Evolutionary conservation across 2,797 vertebrate species (phyloP), one percentile per base, ranked within the genome.

Genomic region (Chaunax sp.): DNA sequence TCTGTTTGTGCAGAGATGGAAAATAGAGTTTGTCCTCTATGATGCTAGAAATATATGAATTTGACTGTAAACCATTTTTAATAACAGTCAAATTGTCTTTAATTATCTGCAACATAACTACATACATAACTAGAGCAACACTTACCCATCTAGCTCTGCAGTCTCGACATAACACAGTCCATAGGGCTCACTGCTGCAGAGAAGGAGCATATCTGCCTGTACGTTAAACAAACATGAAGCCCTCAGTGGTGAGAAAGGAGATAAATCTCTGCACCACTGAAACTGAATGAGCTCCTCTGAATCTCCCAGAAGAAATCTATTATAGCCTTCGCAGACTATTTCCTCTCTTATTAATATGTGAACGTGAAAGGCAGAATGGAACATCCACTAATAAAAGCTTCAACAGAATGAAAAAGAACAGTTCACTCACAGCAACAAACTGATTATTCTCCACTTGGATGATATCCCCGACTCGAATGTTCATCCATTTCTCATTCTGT

Each of bases 141-240:
- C 77, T 94, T 88, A 96, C 95, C 96, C 96, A 75, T 97, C 96
- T 2, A 97, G 92, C 77, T 96, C 95, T 67, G 96, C 95, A 28
- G 96, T 97, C 91, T 97, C 96, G 52, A 96, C 90, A 62, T 96
- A 96, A 80, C 95, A 95, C 47, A 97, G 92, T 37, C 95, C 92
- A 69, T 94, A 93, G 25, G 95, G 95, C 76, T 97, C 95, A 79
- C 96, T 96, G 54, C 95, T 96, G 46, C 94, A 95, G 18, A 97
- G 92, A 11, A 97, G 94, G 61, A 97, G 93, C 77, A 96, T 81
- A 83, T 97, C 96, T 37, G 96, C 96, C 96, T 97, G 86, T 40
- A 63, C 93, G 77, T 26, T 37, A 60, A 81, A 71, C 33, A 69
- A 77, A 65, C 54, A 54, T 22, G 38, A 80, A 74, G 68, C 35